Conservation (phyloP, 2,797 vertebrate species). For the Mastacembelus armatus region DNA sequence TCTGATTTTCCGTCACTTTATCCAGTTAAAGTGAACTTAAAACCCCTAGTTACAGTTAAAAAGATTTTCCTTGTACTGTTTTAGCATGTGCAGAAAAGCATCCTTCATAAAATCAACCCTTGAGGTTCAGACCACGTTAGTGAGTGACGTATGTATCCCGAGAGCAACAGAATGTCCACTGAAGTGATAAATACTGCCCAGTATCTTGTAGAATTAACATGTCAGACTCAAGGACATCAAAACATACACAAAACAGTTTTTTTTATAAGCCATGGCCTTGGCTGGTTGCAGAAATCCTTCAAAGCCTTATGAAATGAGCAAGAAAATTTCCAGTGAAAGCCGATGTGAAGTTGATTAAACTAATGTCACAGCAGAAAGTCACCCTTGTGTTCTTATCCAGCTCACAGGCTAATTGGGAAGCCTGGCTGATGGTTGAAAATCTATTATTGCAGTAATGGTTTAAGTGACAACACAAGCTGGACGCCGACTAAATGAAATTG, state of each 20-base stretch:
- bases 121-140: constrained; percentile 25
- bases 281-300: constrained; percentile 14
- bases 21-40: too few relatives aligned
- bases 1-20: constrained; percentile 1
- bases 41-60: not conserved
- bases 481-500: not conserved
- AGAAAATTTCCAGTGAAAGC: not conserved
- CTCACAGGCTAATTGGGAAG: not conserved
- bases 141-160: constrained; percentile 27
- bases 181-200: constrained; percentile 1
- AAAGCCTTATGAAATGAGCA: constrained; percentile 22
- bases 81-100: constrained; percentile 20
- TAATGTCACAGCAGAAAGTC: constrained; percentile 15
- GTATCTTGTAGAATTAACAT: constrained; percentile 27
- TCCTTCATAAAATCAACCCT: constrained; percentile 26
- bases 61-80: constrained; percentile 1
- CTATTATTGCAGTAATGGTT: not conserved
- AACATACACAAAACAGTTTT: constrained; percentile 31
- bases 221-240: constrained; percentile 45
- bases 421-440: not conserved
- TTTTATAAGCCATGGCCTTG: constrained; percentile 19
- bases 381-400: not conserved
- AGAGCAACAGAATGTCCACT: constrained; percentile 17
- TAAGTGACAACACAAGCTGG: not conserved
- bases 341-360: constrained; percentile 23